These are phyloP conservation scores for Napeogenes inachia DNA, from an alignment of 2,888 invertebrate genomes.

Conservation along the genomic window DNA sequence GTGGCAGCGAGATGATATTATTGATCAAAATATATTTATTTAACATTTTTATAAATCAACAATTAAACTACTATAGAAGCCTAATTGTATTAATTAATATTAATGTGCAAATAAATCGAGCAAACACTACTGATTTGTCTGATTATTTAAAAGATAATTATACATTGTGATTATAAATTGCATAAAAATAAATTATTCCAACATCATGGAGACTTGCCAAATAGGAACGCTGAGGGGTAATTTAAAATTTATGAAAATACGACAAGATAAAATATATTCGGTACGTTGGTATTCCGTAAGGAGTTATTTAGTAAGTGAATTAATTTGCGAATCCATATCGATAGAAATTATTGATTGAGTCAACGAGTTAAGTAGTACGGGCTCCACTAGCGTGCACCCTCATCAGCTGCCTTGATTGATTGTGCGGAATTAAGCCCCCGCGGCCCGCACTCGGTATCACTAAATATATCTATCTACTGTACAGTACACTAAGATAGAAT, in stretches of 20 bases:
- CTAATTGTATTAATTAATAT: too few relatives aligned
- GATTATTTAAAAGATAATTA: too few relatives aligned
- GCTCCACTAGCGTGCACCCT: constrained; percentile 54
- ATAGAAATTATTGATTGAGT: constrained; percentile 48
- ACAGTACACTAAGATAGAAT: neutral
- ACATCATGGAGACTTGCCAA: constrained; percentile 59
- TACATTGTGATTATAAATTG: constrained; percentile 1
- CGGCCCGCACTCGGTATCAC: constrained; percentile 36
- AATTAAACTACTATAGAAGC: too few relatives aligned
- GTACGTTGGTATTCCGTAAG: constrained; percentile 13
- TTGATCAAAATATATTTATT: too few relatives aligned
- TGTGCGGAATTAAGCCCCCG: constrained; percentile 63
- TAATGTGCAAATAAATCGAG: too few relatives aligned
- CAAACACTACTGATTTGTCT: too few relatives aligned
- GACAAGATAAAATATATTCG: constrained; percentile 45
- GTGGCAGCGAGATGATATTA: too few relatives aligned
- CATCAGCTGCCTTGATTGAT: constrained; percentile 67
- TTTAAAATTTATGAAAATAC: constrained; percentile 66
- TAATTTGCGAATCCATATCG: constrained; percentile 45
- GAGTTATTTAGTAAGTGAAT: constrained; percentile 48
- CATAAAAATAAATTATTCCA: constrained; percentile 34
- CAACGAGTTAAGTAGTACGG: constrained; percentile 50
- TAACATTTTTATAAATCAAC: too few relatives aligned
- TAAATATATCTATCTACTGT: constrained; percentile 27
- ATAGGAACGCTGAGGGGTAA: constrained; percentile 51